phyloP scores from a whole-genome alignment of 2,888 invertebrate genomes.

The Tiliacea citrago region DNA sequence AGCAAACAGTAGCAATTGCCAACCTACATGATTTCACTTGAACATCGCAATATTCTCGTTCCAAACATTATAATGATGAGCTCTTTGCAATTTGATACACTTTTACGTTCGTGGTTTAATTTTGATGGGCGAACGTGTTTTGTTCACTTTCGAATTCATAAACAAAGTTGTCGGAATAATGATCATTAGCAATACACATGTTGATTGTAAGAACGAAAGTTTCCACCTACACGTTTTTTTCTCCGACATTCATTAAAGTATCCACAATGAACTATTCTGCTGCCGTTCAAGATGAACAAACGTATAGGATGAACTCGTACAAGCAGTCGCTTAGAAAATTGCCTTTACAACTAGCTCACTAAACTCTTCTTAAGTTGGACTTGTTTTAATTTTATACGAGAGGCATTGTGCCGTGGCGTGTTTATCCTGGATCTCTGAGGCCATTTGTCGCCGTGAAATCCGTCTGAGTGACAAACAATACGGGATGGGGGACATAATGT shows the following conservation, averaged over 20 bases:
- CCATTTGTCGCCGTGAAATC: constrained; percentile 88
- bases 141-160: constrained; percentile 72
- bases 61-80: constrained; percentile 69
- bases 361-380: constrained; percentile 73
- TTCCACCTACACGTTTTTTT: constrained; percentile 48
- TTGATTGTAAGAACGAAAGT: constrained; percentile 60
- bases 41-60: constrained; percentile 66
- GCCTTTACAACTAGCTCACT: constrained; percentile 66
- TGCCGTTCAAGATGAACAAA: constrained; percentile 63
- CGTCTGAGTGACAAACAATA: constrained; percentile 89
- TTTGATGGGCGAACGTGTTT: constrained; percentile 72
- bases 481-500: constrained; percentile 83
- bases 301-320: constrained; percentile 61
- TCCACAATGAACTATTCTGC: constrained; percentile 65
- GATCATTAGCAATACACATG: constrained; percentile 57
- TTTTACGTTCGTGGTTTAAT: constrained; percentile 78
- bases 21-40: constrained; percentile 68
- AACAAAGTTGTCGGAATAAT: constrained; percentile 57
- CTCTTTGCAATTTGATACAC: constrained; percentile 83
- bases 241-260: constrained; percentile 60
- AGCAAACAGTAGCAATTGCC: constrained; percentile 67
- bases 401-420: constrained; percentile 78
- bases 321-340: constrained; percentile 65
- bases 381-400: constrained; percentile 82
- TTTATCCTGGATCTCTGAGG: constrained; percentile 81